These are phyloP conservation scores for Clarias batrachus DNA, from an alignment of 2,113 vertebrate species.

Conservation along the genomic window DNA sequence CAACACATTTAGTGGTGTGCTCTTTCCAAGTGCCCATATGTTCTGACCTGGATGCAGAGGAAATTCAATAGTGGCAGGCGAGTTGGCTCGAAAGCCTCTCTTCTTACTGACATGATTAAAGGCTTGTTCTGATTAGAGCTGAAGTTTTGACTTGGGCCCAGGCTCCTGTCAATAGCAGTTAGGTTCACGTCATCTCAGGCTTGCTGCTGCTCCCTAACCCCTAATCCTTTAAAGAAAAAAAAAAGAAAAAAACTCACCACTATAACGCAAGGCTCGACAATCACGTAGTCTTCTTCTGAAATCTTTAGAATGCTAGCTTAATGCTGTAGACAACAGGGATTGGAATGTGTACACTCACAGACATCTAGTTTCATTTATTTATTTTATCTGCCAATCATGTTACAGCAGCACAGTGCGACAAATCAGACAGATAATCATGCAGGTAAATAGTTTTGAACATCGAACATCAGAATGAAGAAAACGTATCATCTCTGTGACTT, in stretches of 20 bases:
- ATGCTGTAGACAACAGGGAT: neutral
- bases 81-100: slow-evolving; percentile 61
- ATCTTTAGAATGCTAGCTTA: neutral
- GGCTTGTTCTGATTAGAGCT: slow-evolving; percentile 71
- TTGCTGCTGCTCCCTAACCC: slow-evolving; percentile 33
- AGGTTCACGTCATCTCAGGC: slow-evolving; percentile 56
- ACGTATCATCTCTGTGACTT: too few relatives aligned
- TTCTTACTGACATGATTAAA: slow-evolving; percentile 72
- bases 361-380: too few relatives aligned
- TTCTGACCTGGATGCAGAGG: slow-evolving; percentile 58
- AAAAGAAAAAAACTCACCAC: neutral
- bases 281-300: neutral
- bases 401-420: too few relatives aligned
- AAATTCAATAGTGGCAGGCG: slow-evolving; percentile 67
- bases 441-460: too few relatives aligned
- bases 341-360: neutral
- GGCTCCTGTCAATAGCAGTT: slow-evolving; percentile 71
- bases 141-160: slow-evolving; percentile 65
- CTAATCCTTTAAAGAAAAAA: slow-evolving; percentile 32
- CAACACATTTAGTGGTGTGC: slow-evolving; percentile 25
- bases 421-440: too few relatives aligned
- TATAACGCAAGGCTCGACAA: slow-evolving; percentile 3
- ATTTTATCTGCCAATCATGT: too few relatives aligned
- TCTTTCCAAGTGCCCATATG: slow-evolving; percentile 34
- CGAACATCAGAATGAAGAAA: too few relatives aligned